Evolutionary conservation across 2,113 vertebrate species (phyloP), one percentile per base, ranked within the genome.

Genomic region (Thomomys bottae): DNA sequence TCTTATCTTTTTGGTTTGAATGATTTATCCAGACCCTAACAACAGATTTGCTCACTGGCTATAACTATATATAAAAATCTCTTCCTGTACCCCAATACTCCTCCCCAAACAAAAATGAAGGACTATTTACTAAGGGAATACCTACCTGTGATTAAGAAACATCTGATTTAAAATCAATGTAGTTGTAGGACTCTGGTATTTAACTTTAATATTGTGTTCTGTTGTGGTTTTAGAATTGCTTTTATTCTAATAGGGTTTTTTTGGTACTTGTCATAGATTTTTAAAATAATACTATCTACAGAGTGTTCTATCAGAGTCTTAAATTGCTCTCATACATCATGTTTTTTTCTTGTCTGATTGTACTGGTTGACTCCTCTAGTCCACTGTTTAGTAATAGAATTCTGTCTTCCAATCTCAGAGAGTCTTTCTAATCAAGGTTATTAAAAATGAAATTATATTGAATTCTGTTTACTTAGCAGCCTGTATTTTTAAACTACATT

Each of bases 391-490:
- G 49, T 68, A 71, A 45, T 82, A 54, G 61, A 30, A n/a, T 38
- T 49, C 32, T 80, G 49, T 81, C 88, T 76, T 63, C 75, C 80
- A 82, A 12, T 67, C 84, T 76, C 76, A 81, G 26, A 28, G 34
- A 73, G 6, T 72, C 81, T 84, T 88, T 85, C n/a, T 86, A 63
- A 68, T 91, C 26, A 78, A 36, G 70, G 20, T 36, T 78, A 42
- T 81, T 91, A 67, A 78, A 90, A 92, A 87, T 92, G 75, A 92
- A 94, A 78, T 75, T 34, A 38, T 85, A 26, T 64, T 89, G 30
- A 70, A 88, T 81, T 77, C 57, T 81, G 45, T 95, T 90, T 88
- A 18, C 64, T 34, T 84, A 40, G 10, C 36, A 87, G 59, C 78
- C 57, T 71, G 14, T 85, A 2, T 30, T 85, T 94, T 82, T 32